phyloP scores from a whole-genome alignment of 2,797 vertebrate species.

The Sebastes steindachneri region DNA sequence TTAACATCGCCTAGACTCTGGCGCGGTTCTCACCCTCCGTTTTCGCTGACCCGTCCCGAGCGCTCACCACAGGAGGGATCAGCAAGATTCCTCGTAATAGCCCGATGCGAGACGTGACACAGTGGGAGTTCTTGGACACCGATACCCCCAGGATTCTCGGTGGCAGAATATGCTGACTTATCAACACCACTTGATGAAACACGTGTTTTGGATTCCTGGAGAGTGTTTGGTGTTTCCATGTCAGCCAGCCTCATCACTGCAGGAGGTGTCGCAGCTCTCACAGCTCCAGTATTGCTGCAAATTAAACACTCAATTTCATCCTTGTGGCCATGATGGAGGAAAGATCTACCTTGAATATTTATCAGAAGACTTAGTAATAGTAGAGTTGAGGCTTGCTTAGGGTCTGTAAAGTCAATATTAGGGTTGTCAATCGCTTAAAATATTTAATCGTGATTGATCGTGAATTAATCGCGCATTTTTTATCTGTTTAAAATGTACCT shows the following conservation, averaged over 20 bases:
- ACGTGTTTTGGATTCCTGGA: constrained; percentile 64
- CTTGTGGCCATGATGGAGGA: not conserved
- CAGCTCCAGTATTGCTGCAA: constrained; percentile 13
- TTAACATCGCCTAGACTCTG: constrained; percentile 56
- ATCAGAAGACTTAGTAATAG: not conserved
- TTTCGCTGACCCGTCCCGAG: constrained; percentile 58
- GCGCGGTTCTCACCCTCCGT: constrained; percentile 41
- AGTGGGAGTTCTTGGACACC: constrained; percentile 59
- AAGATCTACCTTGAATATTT: not conserved
- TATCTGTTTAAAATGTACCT: too few species aligned
- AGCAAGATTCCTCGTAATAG: constrained; percentile 35
- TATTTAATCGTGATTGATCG: too few species aligned
- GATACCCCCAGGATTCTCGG: constrained; percentile 58
- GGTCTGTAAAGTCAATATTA: constrained; percentile 12
- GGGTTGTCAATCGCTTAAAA: too few species aligned
- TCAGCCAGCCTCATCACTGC: constrained; percentile 50
- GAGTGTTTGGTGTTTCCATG: constrained; percentile 62
- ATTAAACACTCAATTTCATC: constrained; percentile 21
- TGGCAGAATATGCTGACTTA: constrained; percentile 68
- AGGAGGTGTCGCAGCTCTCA: constrained; percentile 35
- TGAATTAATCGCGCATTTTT: too few species aligned
- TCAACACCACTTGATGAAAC: constrained; percentile 75
- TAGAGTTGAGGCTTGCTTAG: not conserved
- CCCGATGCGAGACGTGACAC: constrained; percentile 24
- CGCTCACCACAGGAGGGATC: constrained; percentile 44